Conservation (phyloP, 2,888 invertebrate species). For the Neuroscelio doddi region DNA sequence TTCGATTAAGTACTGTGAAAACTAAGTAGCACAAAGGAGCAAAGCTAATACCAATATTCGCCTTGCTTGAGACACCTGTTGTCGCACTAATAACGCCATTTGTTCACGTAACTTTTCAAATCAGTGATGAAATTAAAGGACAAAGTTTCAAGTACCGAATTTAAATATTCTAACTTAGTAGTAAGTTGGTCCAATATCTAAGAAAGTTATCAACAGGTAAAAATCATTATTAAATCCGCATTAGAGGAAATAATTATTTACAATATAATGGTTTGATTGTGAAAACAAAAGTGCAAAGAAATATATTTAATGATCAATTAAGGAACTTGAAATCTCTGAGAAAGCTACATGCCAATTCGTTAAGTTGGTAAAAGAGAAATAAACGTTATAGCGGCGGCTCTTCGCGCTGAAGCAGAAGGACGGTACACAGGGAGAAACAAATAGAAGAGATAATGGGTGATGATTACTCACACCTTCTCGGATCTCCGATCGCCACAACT, state of each 20-base stretch:
- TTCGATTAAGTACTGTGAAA: conserved; percentile 22
- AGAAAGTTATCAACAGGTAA: too few relatives aligned
- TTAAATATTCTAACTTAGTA: conserved; percentile 12
- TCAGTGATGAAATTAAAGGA: conserved; percentile 18
- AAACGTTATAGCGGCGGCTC: conserved; percentile 19
- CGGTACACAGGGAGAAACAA: conserved; percentile 55
- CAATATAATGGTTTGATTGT: too few relatives aligned
- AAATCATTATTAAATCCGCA: too few relatives aligned
- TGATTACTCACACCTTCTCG: conserved; percentile 60
- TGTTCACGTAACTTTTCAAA: conserved; percentile 27
- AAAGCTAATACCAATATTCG: conserved; percentile 28
- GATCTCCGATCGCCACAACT: conserved; percentile 35
- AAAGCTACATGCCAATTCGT: conserved; percentile 43
- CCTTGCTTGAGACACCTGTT: conserved; percentile 33
- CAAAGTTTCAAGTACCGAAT: conserved; percentile 1
- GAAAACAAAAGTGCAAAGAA: conserved; percentile 12
- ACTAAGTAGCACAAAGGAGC: conserved; percentile 20
- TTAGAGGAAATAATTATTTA: too few relatives aligned
- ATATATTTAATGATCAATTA: conserved; percentile 33
- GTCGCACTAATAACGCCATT: conserved; percentile 30
- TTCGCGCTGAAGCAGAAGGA: conserved; percentile 48
- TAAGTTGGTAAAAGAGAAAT: conserved; percentile 33
- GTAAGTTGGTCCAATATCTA: conserved; percentile 2
- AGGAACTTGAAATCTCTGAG: conserved; percentile 37
- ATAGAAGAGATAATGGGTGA: conserved; percentile 62